Base-by-base conservation (phyloP, 2,113 vertebrate genomes). In the Tautogolabrus adspersus region DNA sequence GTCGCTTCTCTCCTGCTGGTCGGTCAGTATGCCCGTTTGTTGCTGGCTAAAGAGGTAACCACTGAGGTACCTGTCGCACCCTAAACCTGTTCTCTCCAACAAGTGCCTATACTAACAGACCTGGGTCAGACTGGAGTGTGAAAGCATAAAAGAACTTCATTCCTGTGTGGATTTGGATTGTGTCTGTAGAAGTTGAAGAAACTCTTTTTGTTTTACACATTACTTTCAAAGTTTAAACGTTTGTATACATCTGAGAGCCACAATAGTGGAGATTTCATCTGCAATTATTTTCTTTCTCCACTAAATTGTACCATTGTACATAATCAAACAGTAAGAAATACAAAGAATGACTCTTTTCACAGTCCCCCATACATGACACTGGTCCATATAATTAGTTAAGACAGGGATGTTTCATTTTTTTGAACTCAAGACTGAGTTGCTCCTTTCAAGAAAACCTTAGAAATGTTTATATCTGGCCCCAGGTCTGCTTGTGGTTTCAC, bases 31-130 rank as follows among this genome's bases (percentile, higher is more conserved):
- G 95, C 95, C 95, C 96, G 89, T 95, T 96, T 97, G 95, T 95
- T 98, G 96, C 95, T 97, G 94, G 95, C 96, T 96, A 96, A 94
- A 91, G 96, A 96, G 94, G 96, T 97, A 94, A 99, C 96, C 95
- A 96, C 95, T 64, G 97, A 99, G 97, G 97, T 98, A 97, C 93
- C 96, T 94, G 94, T 94, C 82, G 8, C 88, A 90, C 79, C 64
- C 92, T 87, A 49, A 66, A 74, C 74, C 84, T 75, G 22, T 56
- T 79, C 78, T 55, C 73, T 75, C 81, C 34, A 57, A 42, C 19
- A 62, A 60, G 40, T 26, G 71, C 51, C 49, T 42, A 42, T 21
- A 58, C 68, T 65, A 22, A 78, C 90, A 93, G 85, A 90, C 89
- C 85, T 89, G 90, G 88, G 82, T 81, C 85, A 87, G 74, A 82